Base-by-base conservation (phyloP, 1,140 invertebrate genomes). In the Saccostrea cuccullata region DNA sequence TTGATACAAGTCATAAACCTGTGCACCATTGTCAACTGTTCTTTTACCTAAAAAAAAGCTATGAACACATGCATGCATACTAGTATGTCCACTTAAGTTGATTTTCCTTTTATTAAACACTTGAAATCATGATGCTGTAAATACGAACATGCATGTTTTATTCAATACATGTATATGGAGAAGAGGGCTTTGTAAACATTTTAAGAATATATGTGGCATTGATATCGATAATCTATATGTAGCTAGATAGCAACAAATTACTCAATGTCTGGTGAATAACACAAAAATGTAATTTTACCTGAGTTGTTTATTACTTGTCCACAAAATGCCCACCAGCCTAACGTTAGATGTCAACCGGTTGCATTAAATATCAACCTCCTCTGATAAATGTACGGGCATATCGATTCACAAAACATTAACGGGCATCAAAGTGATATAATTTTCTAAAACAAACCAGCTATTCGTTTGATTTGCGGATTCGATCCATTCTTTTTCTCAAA, bases 391-490 rank as follows among this genome's bases (percentile, higher is more conserved):
- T 36, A 30, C 70, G 70, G 23, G 9, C 70, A 47, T 36, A 77
- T 77, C 26, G 70, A 77, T 77, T 77, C 30, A 26, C 30, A 26
- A 6, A 30, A 36, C 70, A 77, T 77, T 77, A 77, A 12, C 26
- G 26, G 26, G 70, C 26, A 77, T 77, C 70, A 77, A 77, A 77
- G 70, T 77, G 70, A 77, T 77, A 77, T 77, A 77, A 77, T 77
- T 77, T 77, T 77, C 70, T 13, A 77, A 77, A 77, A 77, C 70
- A 77, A 77, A 77, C 70, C 23, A 36, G 26, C 70, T 77, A 36
- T 77, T 30, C 70, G 70, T 77, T 77, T 77, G 70, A 77, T 77
- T 77, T 77, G 70, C 70, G 70, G 70, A 77, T 77, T 26, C 70
- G 26, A 77, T 77, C 70, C 70, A 77, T 77, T 30, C 30, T 36